Evolutionary conservation across 2,888 invertebrate species (phyloP), one percentile per base, ranked within the genome.

Genomic region (Labia minor): DNA sequence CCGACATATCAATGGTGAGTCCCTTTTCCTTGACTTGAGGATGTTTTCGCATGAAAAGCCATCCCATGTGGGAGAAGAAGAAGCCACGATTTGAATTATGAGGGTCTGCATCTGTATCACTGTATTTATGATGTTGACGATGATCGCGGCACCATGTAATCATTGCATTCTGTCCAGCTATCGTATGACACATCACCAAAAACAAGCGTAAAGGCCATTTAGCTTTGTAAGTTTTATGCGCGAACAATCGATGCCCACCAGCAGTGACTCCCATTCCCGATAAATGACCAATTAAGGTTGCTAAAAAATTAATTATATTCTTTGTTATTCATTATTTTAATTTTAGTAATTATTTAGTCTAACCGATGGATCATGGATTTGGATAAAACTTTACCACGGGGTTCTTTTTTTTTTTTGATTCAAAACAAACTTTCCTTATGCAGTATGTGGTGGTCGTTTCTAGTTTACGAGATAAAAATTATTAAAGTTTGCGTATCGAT

Each of bases 31-130:
- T 84, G 37, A 90, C 88, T 69, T 85, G 82, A 0, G 90, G 91
- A 74, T 93, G 92, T 75, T 92, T 92, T 71, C 81, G 83, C 69
- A 80, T 79, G 83, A 92, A 82, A 19, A 93, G 78, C 93, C 93
- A 95, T 4, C 93, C 93, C 65, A 93, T 83, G 75, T 94, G 93
- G 1, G 88, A 83, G 78, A 92, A 94, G 80, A 92, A 93, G 79
- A 94, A 92, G 0, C 93, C 93, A 33, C 90, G 80, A 63, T 81
- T 84, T 0, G 88, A 82, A 74, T 91, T 90, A 77, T 91, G 90
- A 0, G 91, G 92, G 75, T 92, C 91, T 0, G 83, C 89, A 72
- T 89, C 85, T 0, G 86, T 86, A 72, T 86, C 86, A 70, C 82
- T 83, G 78, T 85, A 91, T 74, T 89, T 89, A 77, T 92, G 91